Evolutionary conservation across 2,113 vertebrate species (phyloP).

Genomic region (Nothoprocta perdicaria): DNA sequence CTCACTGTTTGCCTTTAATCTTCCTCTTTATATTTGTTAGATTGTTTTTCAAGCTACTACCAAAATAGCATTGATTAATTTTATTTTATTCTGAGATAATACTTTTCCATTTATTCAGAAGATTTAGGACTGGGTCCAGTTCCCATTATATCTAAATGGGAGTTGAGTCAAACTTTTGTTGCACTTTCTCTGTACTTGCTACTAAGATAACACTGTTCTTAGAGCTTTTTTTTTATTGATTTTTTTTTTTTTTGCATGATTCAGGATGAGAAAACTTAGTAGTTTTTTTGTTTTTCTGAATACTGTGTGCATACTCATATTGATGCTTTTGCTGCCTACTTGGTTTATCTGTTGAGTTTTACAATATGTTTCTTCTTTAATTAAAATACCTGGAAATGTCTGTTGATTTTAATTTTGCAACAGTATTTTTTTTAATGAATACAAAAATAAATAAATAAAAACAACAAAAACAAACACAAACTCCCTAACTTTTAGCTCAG

Average conservation of each 20-base stretch:
- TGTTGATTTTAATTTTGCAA: not conserved
- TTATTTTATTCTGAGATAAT: constrained; percentile 40
- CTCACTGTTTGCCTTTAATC: constrained; percentile 21
- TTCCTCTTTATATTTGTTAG: constrained; percentile 4
- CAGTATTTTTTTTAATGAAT: not conserved
- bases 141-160: constrained; percentile 30
- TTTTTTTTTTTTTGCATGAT: not conserved
- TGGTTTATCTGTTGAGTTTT: not conserved
- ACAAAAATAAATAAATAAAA: not conserved
- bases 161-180: constrained; percentile 43
- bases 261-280: not conserved
- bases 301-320: not conserved
- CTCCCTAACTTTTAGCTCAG: not conserved
- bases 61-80: constrained; percentile 49
- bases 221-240: not conserved
- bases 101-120: constrained; percentile 32
- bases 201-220: constrained; percentile 3
- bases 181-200: constrained; percentile 30
- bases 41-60: constrained; percentile 31
- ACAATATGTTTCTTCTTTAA: not conserved
- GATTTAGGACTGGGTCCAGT: constrained; percentile 2
- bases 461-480: constrained; percentile 4
- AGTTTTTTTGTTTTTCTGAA: not conserved
- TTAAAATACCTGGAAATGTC: constrained; percentile 26
- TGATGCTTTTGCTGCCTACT: not conserved